Base-by-base conservation (phyloP, 2,113 vertebrate genomes). In the Chaetodon auriga region DNA sequence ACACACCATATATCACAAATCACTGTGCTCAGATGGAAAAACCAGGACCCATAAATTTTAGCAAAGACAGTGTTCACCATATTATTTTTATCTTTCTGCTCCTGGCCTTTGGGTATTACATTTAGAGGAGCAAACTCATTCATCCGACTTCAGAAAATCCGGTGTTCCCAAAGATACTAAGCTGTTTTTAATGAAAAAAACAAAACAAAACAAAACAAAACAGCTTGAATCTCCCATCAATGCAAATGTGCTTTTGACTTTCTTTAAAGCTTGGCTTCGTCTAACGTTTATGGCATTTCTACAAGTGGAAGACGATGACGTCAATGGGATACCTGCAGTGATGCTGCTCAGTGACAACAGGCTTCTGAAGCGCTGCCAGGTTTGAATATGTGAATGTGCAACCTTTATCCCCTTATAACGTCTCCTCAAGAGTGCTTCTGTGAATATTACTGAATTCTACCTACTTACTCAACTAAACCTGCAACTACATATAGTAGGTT, bases 281-380 rank as follows among this genome's bases (percentile, higher is more conserved):
- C 21, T 58, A 68, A 58, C 49, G 62, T 80, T 86, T 80, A 78
- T 90, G 87, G 81, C 73, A 86, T 66, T 88, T 77, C 61, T 88
- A 80, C 81, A 84, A 82, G 38, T 83, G 74, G 75, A 23, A 82
- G 66, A 77, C 62, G 1, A 45, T 87, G 89, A 90, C 88, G 84
- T 89, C 91, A 92, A 82, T 82, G 62, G 15, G 63, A 69, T 84
- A 75, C 89, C 86, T 85, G 86, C 82, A 68, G 87, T 10, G 82
- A 80, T 77, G 84, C 86, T 69, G 78, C 72, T 81, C 43, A 1
- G 62, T 0, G 55, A 87, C 82, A 79, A 78, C 75, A 78, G 46
- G 72, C 73, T 68, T 72, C 78, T 81, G 73, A 87, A 66, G 71
- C 78, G 18, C 49, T 87, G 89, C 81, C 85, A 86, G 70, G 3